Evolutionary conservation across 1,140 invertebrate species (phyloP).

Genomic region (Drosophila lacertosa): DNA sequence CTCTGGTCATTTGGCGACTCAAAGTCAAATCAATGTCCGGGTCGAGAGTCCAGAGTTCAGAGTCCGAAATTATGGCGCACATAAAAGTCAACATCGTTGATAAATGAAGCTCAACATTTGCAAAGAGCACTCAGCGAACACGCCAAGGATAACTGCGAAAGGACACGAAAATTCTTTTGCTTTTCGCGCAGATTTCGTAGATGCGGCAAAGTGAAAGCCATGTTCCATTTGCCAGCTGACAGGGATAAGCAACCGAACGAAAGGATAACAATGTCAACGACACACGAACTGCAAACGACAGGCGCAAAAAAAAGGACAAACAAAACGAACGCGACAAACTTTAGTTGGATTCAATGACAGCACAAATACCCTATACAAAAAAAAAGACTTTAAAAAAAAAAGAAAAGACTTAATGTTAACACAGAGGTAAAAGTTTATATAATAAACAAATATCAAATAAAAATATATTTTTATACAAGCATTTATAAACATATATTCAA

Average conservation of each 20-base stretch:
- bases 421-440: too few relatives aligned
- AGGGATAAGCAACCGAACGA: slow-evolving; percentile 68
- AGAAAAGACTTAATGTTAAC: too few relatives aligned
- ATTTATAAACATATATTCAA: background rate
- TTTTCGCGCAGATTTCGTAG: slow-evolving; percentile 39
- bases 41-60: slow-evolving; percentile 1
- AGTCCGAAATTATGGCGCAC: slow-evolving; percentile 56
- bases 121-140: slow-evolving; percentile 30
- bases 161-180: slow-evolving; percentile 33
- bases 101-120: slow-evolving; percentile 70
- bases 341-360: slow-evolving; percentile 1
- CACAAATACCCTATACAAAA: slow-evolving; percentile 4
- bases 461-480: background rate
- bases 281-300: slow-evolving; percentile 53
- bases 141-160: background rate
- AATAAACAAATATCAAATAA: too few relatives aligned
- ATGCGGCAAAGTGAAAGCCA: slow-evolving; percentile 36
- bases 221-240: slow-evolving; percentile 67
- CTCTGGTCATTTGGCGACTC: slow-evolving; percentile 6
- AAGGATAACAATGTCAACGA: slow-evolving; percentile 75
- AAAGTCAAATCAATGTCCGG: slow-evolving; percentile 70
- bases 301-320: slow-evolving; percentile 29
- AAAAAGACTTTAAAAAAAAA: too few relatives aligned
- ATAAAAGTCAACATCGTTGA: slow-evolving; percentile 74
- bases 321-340: background rate